Evolutionary conservation across 2,113 vertebrate species (phyloP), one percentile per base, ranked within the genome.

Genomic region (Alethe diademata): DNA sequence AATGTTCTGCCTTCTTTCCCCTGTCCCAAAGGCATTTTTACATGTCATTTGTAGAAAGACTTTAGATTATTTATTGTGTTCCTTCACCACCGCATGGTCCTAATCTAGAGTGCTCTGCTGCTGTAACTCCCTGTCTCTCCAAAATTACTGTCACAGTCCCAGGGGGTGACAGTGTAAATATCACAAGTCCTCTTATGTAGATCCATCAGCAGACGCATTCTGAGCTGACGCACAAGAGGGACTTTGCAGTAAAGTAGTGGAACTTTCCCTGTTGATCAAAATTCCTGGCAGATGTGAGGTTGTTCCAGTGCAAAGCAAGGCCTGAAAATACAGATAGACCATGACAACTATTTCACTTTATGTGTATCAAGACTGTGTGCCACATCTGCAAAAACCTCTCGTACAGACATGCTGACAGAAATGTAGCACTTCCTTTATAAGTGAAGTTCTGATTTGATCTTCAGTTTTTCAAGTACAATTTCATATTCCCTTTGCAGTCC

Each of bases 191-290:
- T 95, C 60, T 82, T 74, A 33, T 86, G 79, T n/a, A 88, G 90
- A 78, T 92, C 69, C 82, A 94, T 95, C 81, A 93, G 82, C 86
- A 86, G 51, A 90, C 74, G 66, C 75, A 78, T 95, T 92, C 26
- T 58, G 82, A 90, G 70, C 62, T 88, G 74, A 65, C 9, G 12
- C 29, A 89, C 70, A 42, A 9, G 53, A 87, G 53, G 20, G 73
- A 54, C 62, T 78, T 92, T 71, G 28, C 53, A 86, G 80, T 48
- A 74, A 8, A 19, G 8, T 11, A 36, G 19, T 47, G 76, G 76
- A 88, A 89, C n/a, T 89, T 89, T 48, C 48, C 70, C 15, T n/a
- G 40, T 60, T 84, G 43, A 58, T 84, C 25, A 86, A 65, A 84
- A 78, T 61, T 96, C 53, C 62, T 81, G 61, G 65, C 31, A 67